Conservation (phyloP, 2,113 vertebrate species). For the Neotoma lepida region DNA sequence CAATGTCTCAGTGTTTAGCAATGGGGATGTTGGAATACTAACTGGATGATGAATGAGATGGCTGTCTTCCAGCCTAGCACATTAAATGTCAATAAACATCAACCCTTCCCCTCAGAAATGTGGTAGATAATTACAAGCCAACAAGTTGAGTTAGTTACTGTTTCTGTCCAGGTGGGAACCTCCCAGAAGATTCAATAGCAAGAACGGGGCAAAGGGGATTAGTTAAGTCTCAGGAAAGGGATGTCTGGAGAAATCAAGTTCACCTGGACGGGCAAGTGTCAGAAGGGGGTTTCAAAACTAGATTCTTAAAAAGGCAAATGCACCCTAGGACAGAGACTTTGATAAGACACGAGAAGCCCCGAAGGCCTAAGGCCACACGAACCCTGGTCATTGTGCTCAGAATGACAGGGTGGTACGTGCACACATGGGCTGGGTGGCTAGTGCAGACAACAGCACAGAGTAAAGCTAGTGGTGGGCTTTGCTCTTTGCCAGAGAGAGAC, state of each 20-base stretch:
- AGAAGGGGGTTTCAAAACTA: neutral
- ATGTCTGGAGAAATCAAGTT: constrained; percentile 5
- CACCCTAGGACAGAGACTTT: neutral
- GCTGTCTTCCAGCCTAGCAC: neutral
- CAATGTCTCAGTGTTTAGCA: neutral
- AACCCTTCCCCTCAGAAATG: neutral
- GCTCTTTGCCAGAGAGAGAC: neutral
- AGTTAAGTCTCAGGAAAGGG: neutral
- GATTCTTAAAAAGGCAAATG: neutral
- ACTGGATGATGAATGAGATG: neutral
- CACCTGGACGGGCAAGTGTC: neutral
- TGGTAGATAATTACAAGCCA: neutral
- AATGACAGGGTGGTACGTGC: neutral
- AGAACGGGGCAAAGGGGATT: neutral
- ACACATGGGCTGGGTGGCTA: too few species aligned
- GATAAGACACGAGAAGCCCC: neutral
- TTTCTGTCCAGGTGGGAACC: neutral
- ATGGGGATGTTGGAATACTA: neutral
- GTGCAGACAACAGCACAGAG: neutral
- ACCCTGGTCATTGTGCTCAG: neutral
- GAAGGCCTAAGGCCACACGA: rapidly evolving
- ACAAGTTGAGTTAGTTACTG: neutral
- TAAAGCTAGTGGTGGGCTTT: neutral
- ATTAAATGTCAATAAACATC: neutral
- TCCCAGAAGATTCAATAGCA: neutral